Evolutionary conservation across 2,888 invertebrate genomes (phyloP).

Genomic region (Brenthis hecate): DNA sequence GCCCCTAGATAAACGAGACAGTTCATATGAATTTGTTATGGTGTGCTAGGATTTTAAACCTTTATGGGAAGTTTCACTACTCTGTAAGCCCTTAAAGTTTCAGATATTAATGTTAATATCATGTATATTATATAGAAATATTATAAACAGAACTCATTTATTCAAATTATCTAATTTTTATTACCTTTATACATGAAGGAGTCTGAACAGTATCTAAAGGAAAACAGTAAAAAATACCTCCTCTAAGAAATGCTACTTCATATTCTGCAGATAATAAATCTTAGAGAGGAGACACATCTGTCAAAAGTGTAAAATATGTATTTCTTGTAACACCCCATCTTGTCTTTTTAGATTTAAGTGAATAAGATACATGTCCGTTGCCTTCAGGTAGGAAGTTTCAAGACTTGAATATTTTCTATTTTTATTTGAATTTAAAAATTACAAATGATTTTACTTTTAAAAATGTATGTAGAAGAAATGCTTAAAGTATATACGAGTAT

Average conservation of each 20-base stretch:
- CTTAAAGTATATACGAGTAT: too few species aligned
- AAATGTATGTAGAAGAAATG: too few species aligned
- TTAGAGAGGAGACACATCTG: constrained; percentile 73
- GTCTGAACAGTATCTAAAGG: constrained; percentile 61
- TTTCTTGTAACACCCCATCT: constrained; percentile 64
- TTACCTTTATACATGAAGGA: constrained; percentile 30
- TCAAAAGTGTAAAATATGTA: constrained; percentile 81
- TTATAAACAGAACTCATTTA: not conserved
- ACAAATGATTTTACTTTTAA: not conserved
- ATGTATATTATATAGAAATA: too few species aligned
- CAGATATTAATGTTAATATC: too few species aligned
- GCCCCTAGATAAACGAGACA: too few species aligned
- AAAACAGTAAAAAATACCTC: constrained; percentile 68
- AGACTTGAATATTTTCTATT: constrained; percentile 12
- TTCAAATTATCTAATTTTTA: not conserved
- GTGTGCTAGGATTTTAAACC: too few species aligned
- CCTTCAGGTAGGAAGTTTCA: constrained; percentile 34
- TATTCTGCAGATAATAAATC: constrained; percentile 74
- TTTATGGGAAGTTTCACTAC: too few species aligned
- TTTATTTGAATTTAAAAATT: constrained; percentile 2
- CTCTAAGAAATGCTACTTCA: constrained; percentile 65
- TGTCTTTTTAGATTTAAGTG: constrained; percentile 54
- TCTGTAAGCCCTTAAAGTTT: too few species aligned
- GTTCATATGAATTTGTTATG: too few species aligned
- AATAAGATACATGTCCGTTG: constrained; percentile 54